A percentile compares a stretch with the other conserved stretches of the same genome.
Conservation (phyloP, 1,140 invertebrate genomes). For the Caenorhabditis latens region DNA sequence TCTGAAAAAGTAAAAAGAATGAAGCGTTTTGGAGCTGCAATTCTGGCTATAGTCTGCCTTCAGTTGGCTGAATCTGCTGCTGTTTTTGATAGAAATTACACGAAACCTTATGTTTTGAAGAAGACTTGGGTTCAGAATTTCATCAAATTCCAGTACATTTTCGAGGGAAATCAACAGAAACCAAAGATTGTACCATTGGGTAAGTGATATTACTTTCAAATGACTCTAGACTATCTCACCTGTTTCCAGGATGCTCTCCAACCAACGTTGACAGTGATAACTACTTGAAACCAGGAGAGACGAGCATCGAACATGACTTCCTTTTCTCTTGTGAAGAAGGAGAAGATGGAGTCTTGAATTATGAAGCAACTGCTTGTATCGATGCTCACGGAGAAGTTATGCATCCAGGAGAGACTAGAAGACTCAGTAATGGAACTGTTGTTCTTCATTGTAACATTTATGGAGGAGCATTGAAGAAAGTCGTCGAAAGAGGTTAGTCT, state of each 20-base stretch:
- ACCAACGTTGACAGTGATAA: conserved; percentile 52
- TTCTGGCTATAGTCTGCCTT: conserved; percentile 8
- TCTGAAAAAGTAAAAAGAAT: background rate
- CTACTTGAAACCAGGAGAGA: conserved; percentile 46
- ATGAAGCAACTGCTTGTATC: conserved; percentile 58
- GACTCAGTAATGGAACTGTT: conserved; percentile 60
- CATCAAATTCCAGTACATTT: conserved; percentile 58
- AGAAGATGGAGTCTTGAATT: conserved; percentile 58
- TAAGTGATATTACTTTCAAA: background rate
- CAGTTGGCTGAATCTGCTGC: conserved; percentile 24
- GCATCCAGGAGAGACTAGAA: conserved; percentile 53
- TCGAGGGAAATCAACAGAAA: conserved; percentile 60
- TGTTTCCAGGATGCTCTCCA: conserved; percentile 54
- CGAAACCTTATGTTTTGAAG: conserved; percentile 60
- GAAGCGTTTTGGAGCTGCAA: background rate
- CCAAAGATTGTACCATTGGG: conserved; percentile 58
- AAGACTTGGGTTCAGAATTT: conserved; percentile 63
- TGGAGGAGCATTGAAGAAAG: conserved; percentile 63
- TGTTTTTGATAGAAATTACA: conserved; percentile 58
- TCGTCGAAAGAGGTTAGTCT: conserved; percentile 47
- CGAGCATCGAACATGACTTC: conserved; percentile 49
- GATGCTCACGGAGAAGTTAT: conserved; percentile 56
- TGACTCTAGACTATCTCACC: too few species aligned
- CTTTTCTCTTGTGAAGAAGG: conserved; percentile 56
- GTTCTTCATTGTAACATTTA: conserved; percentile 60